phyloP scores from a whole-genome alignment of 2,888 invertebrate genomes.

The Cheilosia variabilis region DNA sequence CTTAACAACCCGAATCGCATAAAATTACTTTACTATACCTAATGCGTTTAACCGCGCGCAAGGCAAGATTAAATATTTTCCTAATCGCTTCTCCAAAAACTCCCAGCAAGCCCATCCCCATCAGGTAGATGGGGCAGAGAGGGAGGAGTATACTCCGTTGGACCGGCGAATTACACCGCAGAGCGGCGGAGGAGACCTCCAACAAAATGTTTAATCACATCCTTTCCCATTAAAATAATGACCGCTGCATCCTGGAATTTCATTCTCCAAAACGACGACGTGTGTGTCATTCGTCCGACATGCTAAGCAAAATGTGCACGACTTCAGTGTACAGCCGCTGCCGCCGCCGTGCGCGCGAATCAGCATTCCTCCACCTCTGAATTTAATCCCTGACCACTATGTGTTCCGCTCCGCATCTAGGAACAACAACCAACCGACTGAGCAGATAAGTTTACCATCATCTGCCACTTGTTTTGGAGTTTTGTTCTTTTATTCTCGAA shows the following conservation, averaged over 20 bases:
- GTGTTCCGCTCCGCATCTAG: constrained; percentile 6
- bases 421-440: constrained; percentile 13
- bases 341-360: constrained; percentile 32
- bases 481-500: constrained; percentile 43
- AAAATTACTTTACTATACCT: constrained; percentile 34
- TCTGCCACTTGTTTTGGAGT: constrained; percentile 60
- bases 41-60: constrained; percentile 43
- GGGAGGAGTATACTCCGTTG: neutral
- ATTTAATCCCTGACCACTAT: constrained; percentile 49
- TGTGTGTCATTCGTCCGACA: constrained; percentile 74
- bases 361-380: constrained; percentile 67
- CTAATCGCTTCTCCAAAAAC: constrained; percentile 52
- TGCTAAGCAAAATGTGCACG: constrained; percentile 71
- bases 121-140: neutral
- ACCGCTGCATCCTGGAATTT: constrained; percentile 70
- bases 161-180: neutral
- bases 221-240: constrained; percentile 74
- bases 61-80: constrained; percentile 38
- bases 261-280: constrained; percentile 70
- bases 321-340: constrained; percentile 59
- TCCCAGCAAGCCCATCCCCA: neutral
- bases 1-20: constrained; percentile 27
- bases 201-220: constrained; percentile 73
- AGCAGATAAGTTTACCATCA: constrained; percentile 34
- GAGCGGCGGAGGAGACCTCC: constrained; percentile 38